A percentile compares a stretch with the other conserved stretches of the same genome.
phyloP scores from a whole-genome alignment of 2,888 invertebrate species.

The Thalpophila matura region DNA sequence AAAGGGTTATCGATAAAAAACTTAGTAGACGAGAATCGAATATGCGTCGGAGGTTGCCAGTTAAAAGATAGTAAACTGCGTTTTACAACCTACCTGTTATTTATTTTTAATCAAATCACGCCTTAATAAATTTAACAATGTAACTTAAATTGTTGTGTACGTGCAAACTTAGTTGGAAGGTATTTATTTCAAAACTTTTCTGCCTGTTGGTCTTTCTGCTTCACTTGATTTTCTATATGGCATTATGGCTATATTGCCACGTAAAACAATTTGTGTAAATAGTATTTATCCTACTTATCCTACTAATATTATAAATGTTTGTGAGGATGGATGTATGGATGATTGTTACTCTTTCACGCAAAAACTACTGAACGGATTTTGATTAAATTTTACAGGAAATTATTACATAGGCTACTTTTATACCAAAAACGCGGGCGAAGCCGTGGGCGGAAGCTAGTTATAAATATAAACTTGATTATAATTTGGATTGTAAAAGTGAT shows the following conservation, averaged over 20 bases:
- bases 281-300: too few species aligned
- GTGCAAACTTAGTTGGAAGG: slow-evolving; percentile 12
- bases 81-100: slow-evolving; percentile 80
- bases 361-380: too few species aligned
- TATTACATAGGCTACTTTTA: too few species aligned
- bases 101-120: slow-evolving; percentile 81
- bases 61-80: slow-evolving; percentile 86
- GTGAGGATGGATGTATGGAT: too few species aligned
- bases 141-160: slow-evolving; percentile 55
- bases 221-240: not conserved
- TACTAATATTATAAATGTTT: too few species aligned
- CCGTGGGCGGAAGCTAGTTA: too few species aligned
- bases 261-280: too few species aligned
- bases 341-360: too few species aligned
- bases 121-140: slow-evolving; percentile 72
- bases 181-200: slow-evolving; percentile 6
- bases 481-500: not conserved
- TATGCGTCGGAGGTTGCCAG: slow-evolving; percentile 76
- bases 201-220: not conserved
- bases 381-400: too few species aligned
- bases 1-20: slow-evolving; percentile 87
- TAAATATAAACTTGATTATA: not conserved
- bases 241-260: not conserved
- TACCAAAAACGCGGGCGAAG: too few species aligned
- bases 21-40: slow-evolving; percentile 84